These are phyloP conservation scores for Spermophilus dauricus DNA, from an alignment of 2,113 vertebrate genomes.

Conservation along the genomic window DNA sequence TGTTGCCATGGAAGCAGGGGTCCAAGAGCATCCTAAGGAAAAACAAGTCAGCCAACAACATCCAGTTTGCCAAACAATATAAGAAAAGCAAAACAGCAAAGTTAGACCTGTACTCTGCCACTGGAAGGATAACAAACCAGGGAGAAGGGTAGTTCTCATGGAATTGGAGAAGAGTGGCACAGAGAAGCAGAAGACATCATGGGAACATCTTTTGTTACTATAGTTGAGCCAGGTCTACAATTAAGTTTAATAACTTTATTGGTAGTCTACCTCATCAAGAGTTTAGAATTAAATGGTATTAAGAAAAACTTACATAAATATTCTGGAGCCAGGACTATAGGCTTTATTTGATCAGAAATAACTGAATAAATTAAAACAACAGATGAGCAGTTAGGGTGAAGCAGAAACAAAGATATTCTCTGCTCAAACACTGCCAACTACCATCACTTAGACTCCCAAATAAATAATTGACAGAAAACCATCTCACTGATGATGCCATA, in stretches of 20 bases:
- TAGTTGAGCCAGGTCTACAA: not conserved
- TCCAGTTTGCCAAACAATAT: not conserved
- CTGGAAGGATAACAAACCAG: not conserved
- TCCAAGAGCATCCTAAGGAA: not conserved
- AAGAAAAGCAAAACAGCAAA: not conserved
- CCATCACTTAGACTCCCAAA: constrained; percentile 44
- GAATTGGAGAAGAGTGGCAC: fast-evolving
- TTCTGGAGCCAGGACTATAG: not conserved
- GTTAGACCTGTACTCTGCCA: not conserved
- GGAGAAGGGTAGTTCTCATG: not conserved
- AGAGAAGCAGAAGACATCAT: not conserved
- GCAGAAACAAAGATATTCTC: constrained; percentile 66
- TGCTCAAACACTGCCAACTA: constrained; percentile 67
- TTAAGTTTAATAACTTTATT: constrained; percentile 6
- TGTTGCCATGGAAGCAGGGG: not conserved
- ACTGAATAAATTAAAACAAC: constrained; percentile 68
- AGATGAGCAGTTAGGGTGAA: constrained; percentile 73
- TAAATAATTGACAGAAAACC: constrained; percentile 51
- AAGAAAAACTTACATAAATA: constrained; percentile 52
- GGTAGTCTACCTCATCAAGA: not conserved
- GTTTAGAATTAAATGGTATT: constrained; percentile 27
- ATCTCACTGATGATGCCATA: constrained; percentile 1
- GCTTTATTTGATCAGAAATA: constrained; percentile 73
- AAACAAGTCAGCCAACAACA: not conserved
- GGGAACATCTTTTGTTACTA: not conserved